These are phyloP conservation scores for Spilosoma lubricipeda DNA, from an alignment of 2,888 invertebrate genomes.

Conservation along the genomic window DNA sequence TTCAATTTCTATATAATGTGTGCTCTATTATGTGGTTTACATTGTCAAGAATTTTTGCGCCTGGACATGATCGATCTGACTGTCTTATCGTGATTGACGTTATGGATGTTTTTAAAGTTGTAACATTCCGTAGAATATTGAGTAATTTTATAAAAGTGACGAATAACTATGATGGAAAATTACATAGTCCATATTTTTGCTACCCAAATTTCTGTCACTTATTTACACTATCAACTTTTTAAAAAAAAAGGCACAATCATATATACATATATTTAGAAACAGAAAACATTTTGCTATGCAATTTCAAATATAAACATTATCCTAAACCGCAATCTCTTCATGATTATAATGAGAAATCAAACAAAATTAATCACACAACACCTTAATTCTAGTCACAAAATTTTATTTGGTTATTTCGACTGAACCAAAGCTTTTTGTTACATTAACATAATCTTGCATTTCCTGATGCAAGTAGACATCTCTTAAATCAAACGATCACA, in stretches of 20 bases:
- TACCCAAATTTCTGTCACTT: neutral
- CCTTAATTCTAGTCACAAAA: conserved; percentile 82
- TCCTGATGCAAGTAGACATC: conserved; percentile 32
- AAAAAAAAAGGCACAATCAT: neutral
- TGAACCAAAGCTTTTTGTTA: conserved; percentile 62
- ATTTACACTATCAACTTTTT: neutral
- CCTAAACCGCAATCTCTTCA: neutral
- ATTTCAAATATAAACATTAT: conserved; percentile 3
- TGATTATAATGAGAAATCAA: conserved; percentile 41
- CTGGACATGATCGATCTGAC: neutral
- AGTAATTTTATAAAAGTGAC: neutral
- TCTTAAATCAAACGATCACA: conserved; percentile 37
- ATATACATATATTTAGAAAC: neutral
- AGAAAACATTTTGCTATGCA: neutral
- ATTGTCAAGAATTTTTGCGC: neutral
- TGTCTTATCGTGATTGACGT: conserved; percentile 1
- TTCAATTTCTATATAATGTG: neutral
- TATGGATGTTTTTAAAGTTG: neutral
- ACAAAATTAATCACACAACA: conserved; percentile 79
- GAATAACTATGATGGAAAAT: neutral
- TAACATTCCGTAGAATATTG: neutral
- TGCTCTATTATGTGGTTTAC: neutral
- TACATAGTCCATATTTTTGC: neutral
- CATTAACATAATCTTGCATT: conserved; percentile 29
- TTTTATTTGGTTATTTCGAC: conserved; percentile 70